Evolutionary conservation across 2,888 invertebrate genomes (phyloP).

Genomic region (Drosophila imparisetae): DNA sequence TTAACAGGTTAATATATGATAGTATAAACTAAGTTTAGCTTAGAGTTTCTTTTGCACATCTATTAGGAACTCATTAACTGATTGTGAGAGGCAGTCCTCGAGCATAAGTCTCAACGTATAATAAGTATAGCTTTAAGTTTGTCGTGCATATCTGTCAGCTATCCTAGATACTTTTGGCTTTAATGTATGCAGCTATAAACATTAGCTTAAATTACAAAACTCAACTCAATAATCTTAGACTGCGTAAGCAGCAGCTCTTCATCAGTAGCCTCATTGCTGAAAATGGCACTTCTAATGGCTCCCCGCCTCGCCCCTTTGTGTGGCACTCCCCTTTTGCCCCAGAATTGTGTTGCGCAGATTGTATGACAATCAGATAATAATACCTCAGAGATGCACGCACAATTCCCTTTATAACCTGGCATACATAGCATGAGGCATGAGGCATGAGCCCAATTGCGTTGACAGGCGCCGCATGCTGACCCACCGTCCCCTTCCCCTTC

Average conservation of each 20-base stretch:
- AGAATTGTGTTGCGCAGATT: constrained; percentile 37
- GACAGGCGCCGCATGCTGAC: constrained; percentile 72
- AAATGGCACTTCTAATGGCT: constrained; percentile 34
- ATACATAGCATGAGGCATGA: constrained; percentile 11
- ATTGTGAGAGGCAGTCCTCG: neutral
- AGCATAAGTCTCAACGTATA: neutral
- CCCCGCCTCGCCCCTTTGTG: no score
- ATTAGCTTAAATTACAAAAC: neutral
- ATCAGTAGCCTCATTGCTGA: constrained; percentile 23
- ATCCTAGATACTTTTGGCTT: neutral
- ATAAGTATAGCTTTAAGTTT: neutral
- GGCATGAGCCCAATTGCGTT: constrained; percentile 62
- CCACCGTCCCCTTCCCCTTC: neutral
- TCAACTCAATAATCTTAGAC: neutral
- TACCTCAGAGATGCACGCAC: constrained; percentile 75
- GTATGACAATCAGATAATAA: constrained; percentile 79
- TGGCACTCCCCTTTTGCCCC: constrained; percentile 3
- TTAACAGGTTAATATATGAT: neutral
- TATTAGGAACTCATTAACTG: neutral
- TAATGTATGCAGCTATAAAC: neutral
- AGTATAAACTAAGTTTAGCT: neutral
- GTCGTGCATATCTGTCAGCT: neutral
- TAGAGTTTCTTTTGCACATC: neutral
- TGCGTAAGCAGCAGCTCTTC: neutral
- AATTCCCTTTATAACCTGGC: constrained; percentile 82